Base-by-base conservation (phyloP, 2,888 invertebrate genomes). In the Galerucella pusilla region DNA sequence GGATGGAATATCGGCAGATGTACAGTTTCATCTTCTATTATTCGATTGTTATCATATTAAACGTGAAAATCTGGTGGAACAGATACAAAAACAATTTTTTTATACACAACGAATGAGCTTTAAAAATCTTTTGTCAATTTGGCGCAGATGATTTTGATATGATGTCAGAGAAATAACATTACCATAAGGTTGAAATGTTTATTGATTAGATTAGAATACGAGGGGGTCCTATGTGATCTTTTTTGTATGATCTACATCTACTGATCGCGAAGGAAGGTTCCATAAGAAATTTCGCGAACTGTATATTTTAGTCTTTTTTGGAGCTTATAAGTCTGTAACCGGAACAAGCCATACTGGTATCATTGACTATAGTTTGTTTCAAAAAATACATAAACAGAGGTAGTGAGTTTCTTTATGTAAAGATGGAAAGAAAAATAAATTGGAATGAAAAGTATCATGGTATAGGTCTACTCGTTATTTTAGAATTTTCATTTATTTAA, bases 1-100 rank as follows among this genome's bases (percentile, higher is more conserved):
- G 77, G 20, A 72, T 74, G 78, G 78, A 76, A 73, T 11, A 64
- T 49, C 71, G 75, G 82, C 84, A 84, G 83, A 83, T 84, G 84
- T 81, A 79, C 80, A 73, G 80, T 65, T 42, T 72, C 63, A 69
- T 67, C 72, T 73, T 14, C 45, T 46, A 42, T 64, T 68, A 66
- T 74, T 74, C 76, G 61, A 72, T 76, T 74, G 76, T 76, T 72
- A 74, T 42, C 71, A 59, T 68, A 69, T 71, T 72, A 76, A 70
- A 76, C 46, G 61, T 69, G 63, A 69, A 71, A 69, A 76, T 76
- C 69, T 72, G 69, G 72, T 69, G 63, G 63, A 64, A 74, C 63
- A 59, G 64, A 66, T 63, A 68, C 71, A 59, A 74, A 72, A 74
- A 72, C 65, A 60, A 46, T 63, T 69, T 64, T 65, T 61, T 63